Percentiles rank a stretch among this genome's conserved stretches.
These are phyloP conservation scores for Tetramorium bicarinatum DNA, from an alignment of 2,888 invertebrate genomes.

Conservation along the genomic window DNA sequence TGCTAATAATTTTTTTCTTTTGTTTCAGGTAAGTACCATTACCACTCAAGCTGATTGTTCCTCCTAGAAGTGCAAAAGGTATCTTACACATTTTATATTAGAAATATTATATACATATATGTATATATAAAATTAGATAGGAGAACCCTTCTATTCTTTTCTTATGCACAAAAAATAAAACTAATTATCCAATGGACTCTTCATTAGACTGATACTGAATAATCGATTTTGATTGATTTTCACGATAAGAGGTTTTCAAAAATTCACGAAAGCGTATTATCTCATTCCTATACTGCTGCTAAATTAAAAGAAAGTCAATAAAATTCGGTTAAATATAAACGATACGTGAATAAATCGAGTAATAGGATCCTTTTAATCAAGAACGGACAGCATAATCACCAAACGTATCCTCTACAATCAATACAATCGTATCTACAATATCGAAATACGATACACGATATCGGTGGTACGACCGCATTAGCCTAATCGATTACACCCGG, in stretches of 20 bases:
- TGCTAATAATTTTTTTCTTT: constrained; percentile 47
- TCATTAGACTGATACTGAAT: not conserved
- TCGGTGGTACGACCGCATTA: constrained; percentile 31
- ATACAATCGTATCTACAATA: constrained; percentile 34
- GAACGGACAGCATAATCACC: not conserved
- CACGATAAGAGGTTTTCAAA: not conserved
- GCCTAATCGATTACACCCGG: constrained; percentile 43
- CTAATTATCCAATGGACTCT: not conserved
- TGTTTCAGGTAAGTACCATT: constrained; percentile 71
- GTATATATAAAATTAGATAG: too few relatives aligned
- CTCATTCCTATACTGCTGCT: not conserved
- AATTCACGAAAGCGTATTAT: not conserved
- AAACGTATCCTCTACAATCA: not conserved
- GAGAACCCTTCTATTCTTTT: too few relatives aligned
- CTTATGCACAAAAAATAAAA: not conserved
- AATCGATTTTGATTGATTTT: too few relatives aligned
- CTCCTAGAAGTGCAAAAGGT: not conserved
- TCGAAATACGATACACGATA: constrained; percentile 30
- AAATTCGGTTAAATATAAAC: not conserved
- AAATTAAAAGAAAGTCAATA: constrained; percentile 1
- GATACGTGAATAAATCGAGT: not conserved
- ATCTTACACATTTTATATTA: constrained; percentile 1
- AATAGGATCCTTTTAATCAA: constrained; percentile 12
- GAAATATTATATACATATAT: not conserved
- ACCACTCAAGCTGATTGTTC: constrained; percentile 11